phyloP scores from a whole-genome alignment of 1,140 invertebrate species.

The Drosophila lowei region DNA sequence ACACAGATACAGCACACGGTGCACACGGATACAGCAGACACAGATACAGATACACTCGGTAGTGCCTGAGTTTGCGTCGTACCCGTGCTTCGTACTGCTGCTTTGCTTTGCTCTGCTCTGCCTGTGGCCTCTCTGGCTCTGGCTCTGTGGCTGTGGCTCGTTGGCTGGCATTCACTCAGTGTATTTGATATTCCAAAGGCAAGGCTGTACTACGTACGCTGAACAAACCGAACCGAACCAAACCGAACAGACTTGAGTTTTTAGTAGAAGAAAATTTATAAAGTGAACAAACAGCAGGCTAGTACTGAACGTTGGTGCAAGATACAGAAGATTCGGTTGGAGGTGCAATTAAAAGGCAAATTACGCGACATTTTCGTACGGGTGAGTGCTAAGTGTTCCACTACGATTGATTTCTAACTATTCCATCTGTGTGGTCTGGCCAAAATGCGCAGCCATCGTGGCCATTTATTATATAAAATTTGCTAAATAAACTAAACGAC shows the following conservation, averaged over 20 bases:
- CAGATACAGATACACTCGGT: slow-evolving; percentile 39
- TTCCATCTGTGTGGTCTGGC: slow-evolving; percentile 50
- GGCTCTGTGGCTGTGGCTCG: slow-evolving; percentile 35
- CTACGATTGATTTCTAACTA: slow-evolving; percentile 71
- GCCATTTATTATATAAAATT: slow-evolving; percentile 79
- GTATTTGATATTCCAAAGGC: slow-evolving; percentile 81
- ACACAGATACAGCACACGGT: slow-evolving; percentile 15
- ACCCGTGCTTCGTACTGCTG: slow-evolving; percentile 44
- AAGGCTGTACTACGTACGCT: slow-evolving; percentile 69
- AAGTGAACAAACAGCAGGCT: slow-evolving; percentile 65
- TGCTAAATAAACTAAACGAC: slow-evolving; percentile 69
- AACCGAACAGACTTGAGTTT: slow-evolving; percentile 61
- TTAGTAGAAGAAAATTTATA: slow-evolving; percentile 80
- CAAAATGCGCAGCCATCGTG: slow-evolving; percentile 55
- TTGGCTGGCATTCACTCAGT: slow-evolving; percentile 71
- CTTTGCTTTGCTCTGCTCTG: slow-evolving; percentile 25
- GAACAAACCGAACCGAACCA: slow-evolving; percentile 43
- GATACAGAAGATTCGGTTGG: slow-evolving; percentile 36
- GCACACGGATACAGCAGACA: slow-evolving; percentile 16
- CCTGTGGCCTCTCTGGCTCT: slow-evolving; percentile 33
- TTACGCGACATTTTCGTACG: slow-evolving; percentile 74
- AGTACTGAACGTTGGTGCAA: slow-evolving; percentile 26
- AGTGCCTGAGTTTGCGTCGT: slow-evolving; percentile 76
- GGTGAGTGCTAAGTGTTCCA: slow-evolving; percentile 78
- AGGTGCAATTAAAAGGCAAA: slow-evolving; percentile 70